Evolutionary conservation across 64 coral and sea anemone genomes (phyloP), one percentile per base, ranked within the genome.

Genomic region (Actinia tenebrosa): DNA sequence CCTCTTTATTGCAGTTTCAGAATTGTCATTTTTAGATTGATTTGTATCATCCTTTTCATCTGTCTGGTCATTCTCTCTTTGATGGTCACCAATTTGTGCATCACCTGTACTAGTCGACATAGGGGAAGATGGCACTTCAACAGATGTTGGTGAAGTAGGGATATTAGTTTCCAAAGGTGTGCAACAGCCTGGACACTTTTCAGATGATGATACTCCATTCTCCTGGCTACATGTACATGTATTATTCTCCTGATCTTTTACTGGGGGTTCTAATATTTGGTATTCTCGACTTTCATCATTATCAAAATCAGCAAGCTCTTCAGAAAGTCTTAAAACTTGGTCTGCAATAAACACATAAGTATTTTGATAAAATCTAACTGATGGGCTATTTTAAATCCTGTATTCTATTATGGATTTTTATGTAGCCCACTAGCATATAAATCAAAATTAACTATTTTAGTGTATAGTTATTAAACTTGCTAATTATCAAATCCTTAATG

Each of bases 1-100:
- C 77, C 94, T 97, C 26, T 97, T 97, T n/a, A 97, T 90, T 77
- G 86, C 52, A 53, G 88, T 97, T 68, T 92, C 91, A n/a, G 94
- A 80, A 92, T 90, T 89, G 80, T 97, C 88, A 10, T 84, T 60
- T 30, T 42, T 89, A 18, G 63, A 80, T 83, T 86, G 56, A 79
- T 64, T 78, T 42, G 89, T 27, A 78, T 92, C 94, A 55, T 93
- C 62, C 53, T 46, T 15, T 43, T 71, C 72, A 83, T 86, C 10
- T 77, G 68, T 64, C 58, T 19, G 15, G 1, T 27, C 50, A 27
- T 45, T 25, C 30, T 85, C 60, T 37, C 22, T 53, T 45, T 79
- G 13, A 46, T 3, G 15, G 43, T n/a, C 45, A 20, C 19, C 45
- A 18, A 81, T 50, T 53, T 50, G 83, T 6, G 26, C 53, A 42